phyloP scores from a whole-genome alignment of 2,113 vertebrate genomes.

The Lycaon pictus region DNA sequence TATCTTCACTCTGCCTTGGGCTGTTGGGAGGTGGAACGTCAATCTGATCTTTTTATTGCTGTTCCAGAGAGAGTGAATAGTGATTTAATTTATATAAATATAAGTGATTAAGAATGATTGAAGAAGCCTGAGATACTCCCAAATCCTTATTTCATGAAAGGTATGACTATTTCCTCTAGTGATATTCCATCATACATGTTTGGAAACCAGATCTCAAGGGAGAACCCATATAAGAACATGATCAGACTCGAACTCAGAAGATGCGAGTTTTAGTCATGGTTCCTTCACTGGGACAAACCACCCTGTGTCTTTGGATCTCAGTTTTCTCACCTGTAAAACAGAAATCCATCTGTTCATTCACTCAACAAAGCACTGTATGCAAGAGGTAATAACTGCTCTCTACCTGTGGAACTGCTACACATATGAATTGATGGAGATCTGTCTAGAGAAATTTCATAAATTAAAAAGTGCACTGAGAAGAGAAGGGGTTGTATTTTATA shows the following conservation, averaged over 20 bases:
- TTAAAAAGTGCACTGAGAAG: not conserved
- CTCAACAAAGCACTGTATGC: not conserved
- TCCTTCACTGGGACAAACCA: not conserved
- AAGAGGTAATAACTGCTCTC: not conserved
- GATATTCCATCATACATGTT: not conserved
- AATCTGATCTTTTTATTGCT: slow-evolving; percentile 65
- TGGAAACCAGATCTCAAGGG: slow-evolving; percentile 14
- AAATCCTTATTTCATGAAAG: not conserved
- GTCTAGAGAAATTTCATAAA: not conserved
- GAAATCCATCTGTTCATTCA: not conserved
- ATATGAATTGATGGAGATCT: not conserved
- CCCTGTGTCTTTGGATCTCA: not conserved
- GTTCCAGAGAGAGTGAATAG: slow-evolving; percentile 59
- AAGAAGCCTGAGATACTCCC: not conserved
- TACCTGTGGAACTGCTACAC: not conserved
- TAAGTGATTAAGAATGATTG: not conserved
- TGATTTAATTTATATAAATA: slow-evolving; percentile 49
- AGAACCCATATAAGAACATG: not conserved
- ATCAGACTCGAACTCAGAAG: slow-evolving; percentile 7
- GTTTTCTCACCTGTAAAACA: slow-evolving; percentile 43
- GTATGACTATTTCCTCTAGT: not conserved
- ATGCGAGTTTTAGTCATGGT: not conserved
- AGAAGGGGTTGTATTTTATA: not conserved
- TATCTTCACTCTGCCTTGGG: slow-evolving; percentile 63
- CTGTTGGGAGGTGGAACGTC: slow-evolving; percentile 48